Base-by-base conservation (phyloP, 1,140 invertebrate genomes). In the Heliconius hermathena region DNA sequence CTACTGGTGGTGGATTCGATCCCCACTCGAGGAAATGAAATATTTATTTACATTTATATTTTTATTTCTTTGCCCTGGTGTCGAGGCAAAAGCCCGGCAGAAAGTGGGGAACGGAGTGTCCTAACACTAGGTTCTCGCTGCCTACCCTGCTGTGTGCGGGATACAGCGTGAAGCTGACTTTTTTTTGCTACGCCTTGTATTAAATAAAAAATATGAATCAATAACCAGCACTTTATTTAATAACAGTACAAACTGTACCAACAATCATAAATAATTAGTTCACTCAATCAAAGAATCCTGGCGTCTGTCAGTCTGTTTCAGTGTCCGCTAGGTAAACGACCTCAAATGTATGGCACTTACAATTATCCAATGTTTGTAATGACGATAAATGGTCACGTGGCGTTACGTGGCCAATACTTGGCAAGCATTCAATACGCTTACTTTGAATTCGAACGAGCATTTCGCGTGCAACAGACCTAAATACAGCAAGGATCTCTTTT, bases 371-470 rank as follows among this genome's bases (percentile, higher is more conserved):
- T 88, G 84, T 88, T 89, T 88, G 83, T 88, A 87, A 82, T 82
- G 84, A 83, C 85, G 79, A 80, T 54, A 84, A 84, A 88, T 87
- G 75, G 83, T 88, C 88, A 89, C 88, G 87, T 90, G 88, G 83
- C 71, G 66, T 87, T 84, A 88, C 88, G 87, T 87, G 87, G 77
- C 84, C 78, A 84, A 86, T 78, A 80, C 85, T 91, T 93, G 91
- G 91, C 90, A 90, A 78, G 78, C 70, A 81, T 81, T 88, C 90
- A 91, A 90, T 79, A 81, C 74, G 84, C 89, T 88, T 87, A 88
- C 86, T 92, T 87, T 89, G 89, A 86, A 92, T 93, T 88, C 88
- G 82, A 85, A 85, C 82, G 81, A 85, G 81, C 87, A 76, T 79
- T 79, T 79, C 82, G 76, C 84, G 82, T 86, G 87, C 81, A 88